These are phyloP conservation scores for Percina caprodes DNA, from an alignment of 2,113 vertebrate genomes.

Conservation along the genomic window DNA sequence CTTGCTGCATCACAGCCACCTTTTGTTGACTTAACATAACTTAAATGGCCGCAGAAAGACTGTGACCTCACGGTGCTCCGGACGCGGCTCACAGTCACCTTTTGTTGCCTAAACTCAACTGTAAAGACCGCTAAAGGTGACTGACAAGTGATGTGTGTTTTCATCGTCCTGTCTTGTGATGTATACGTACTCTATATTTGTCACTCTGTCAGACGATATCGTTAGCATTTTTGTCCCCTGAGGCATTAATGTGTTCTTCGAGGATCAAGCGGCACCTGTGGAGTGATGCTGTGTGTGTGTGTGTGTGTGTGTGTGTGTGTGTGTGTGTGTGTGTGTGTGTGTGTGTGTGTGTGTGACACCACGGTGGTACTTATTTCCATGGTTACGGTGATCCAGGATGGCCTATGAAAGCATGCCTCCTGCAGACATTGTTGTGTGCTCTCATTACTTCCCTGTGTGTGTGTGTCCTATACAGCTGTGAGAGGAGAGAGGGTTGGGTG, in stretches of 20 bases:
- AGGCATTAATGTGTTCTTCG: background rate
- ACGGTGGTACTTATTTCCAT: constrained; percentile 79
- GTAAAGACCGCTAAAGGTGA: no score
- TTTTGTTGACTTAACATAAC: no score
- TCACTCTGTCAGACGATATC: background rate
- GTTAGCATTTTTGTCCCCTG: background rate
- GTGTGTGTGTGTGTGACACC: constrained; percentile 49
- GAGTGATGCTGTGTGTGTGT: constrained; percentile 12
- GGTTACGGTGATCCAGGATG: constrained; percentile 80
- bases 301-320: constrained; percentile 30
- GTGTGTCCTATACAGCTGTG: constrained; percentile 79
- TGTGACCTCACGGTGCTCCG: no score
- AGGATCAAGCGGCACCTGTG: background rate
- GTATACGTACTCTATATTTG: background rate
- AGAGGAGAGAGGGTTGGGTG: background rate
- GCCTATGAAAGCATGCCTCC: constrained; percentile 81
- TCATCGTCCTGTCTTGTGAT: background rate
- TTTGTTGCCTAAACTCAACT: no score
- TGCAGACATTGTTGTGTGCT: constrained; percentile 73
- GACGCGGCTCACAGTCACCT: no score
- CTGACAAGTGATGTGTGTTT: no score
- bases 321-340: constrained; percentile 43
- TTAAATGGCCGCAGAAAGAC: no score
- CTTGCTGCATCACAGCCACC: no score
- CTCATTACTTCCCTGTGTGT: constrained; percentile 83